Conservation (phyloP, 53 echinoderm and acorn worm species). For the Paracentrotus lividus region DNA sequence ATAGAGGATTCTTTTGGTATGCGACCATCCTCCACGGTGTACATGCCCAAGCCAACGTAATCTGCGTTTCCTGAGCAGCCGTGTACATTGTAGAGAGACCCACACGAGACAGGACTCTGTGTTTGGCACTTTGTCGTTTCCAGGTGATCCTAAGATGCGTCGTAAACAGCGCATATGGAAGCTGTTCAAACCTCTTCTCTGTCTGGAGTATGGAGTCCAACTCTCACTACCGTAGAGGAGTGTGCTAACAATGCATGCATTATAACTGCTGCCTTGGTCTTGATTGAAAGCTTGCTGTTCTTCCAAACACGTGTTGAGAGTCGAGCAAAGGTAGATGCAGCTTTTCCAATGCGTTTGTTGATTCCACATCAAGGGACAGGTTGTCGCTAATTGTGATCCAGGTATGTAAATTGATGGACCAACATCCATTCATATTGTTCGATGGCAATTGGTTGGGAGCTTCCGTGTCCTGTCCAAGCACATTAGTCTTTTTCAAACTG, state of each 20-base stretch:
- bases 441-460: not conserved
- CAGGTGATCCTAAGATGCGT: conserved; percentile 49
- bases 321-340: conserved; percentile 58
- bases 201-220: conserved; percentile 44
- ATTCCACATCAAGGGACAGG: conserved; percentile 43
- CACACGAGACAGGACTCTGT: too few species aligned
- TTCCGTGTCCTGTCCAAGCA: conserved; percentile 23
- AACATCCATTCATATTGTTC: not conserved
- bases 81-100: too few species aligned
- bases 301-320: conserved; percentile 46
- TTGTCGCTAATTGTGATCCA: conserved; percentile 49
- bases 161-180: conserved; percentile 61
- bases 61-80: too few species aligned
- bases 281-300: conserved; percentile 55
- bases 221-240: conserved; percentile 60
- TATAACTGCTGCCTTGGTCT: conserved; percentile 55
- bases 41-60: too few species aligned
- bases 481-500: conserved; percentile 64
- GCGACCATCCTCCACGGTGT: too few species aligned
- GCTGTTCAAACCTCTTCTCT: conserved; percentile 25
- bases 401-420: conserved; percentile 26
- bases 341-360: conserved; percentile 32
- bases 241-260: conserved; percentile 56
- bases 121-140: too few species aligned
- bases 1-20: too few species aligned